Base-by-base conservation (phyloP, 2,888 invertebrate species). In the Tetramorium bicarinatum region DNA sequence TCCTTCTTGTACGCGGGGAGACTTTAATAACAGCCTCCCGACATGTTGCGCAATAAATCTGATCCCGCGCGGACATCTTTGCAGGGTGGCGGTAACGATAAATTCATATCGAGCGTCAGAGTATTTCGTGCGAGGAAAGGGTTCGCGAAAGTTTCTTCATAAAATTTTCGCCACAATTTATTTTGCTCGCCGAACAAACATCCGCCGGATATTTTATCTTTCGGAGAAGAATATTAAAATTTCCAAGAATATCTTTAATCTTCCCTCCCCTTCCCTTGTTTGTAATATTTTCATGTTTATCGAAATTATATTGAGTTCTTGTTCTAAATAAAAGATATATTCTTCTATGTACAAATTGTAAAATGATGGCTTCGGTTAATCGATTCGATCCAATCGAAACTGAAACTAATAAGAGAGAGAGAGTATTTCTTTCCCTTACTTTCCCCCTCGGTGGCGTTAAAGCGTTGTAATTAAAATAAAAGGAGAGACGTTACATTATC, bases 401-500 rank as follows among this genome's bases (percentile, higher is more conserved):
- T 4, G 15, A 25, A 62, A 64, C 18, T 47, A 13, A 44, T 44
- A 18, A 44, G n/a, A 41, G 66, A 41, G 38, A 41, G 13, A 52
- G 18, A 49, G 49, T 7, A 44, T 13, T 44, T 4, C 59, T 79
- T 59, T 71, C 18, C 4, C 4, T 72, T 3, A 79, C 79, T 80
- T 80, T 80, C 38, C 21, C 38, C n/a, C n/a, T 80, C 72, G n/a
- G 18, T 47, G 59, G 47, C 59, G 25, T 11, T 25, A 80, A 72
- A 4, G 72, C 59, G 72, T 38, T 21, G 25, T 59, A 80, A 80
- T 80, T 80, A 72, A 72, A 80, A 71, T 79, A 71, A 79, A 59
- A 80, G 13, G 7, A 47, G 38, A 29, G 34, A 72, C 3, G 15
- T 52, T 38, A 59, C 47, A 13, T 71, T 76, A 29, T 76, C 81